Conservation (phyloP, 1,140 invertebrate species). For the Magallana angulata region DNA sequence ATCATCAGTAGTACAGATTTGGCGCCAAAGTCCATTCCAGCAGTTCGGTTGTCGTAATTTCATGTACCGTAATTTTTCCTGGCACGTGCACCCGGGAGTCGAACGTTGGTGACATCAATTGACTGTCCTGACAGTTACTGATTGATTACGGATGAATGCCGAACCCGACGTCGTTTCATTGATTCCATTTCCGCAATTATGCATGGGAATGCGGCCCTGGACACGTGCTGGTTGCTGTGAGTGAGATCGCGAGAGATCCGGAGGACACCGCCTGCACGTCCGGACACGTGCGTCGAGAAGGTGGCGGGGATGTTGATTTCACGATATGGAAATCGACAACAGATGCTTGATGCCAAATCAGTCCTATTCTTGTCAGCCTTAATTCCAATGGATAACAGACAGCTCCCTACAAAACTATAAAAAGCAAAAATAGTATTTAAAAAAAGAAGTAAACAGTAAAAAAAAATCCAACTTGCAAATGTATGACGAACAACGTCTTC, state of each 20-base stretch:
- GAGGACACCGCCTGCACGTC: not conserved
- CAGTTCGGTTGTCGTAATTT: not conserved
- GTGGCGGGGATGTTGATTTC: constrained; percentile 5
- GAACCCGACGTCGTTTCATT: not conserved
- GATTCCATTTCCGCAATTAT: constrained; percentile 28
- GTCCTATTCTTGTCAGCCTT: not conserved
- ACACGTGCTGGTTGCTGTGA: not conserved
- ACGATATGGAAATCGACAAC: constrained; percentile 29
- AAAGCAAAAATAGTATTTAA: no score
- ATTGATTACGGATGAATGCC: not conserved
- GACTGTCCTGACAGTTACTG: not conserved
- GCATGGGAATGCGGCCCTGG: not conserved
- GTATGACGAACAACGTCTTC: no score
- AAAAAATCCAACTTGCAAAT: no score
- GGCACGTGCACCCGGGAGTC: not conserved
- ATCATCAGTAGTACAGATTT: not conserved
- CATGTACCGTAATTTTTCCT: not conserved
- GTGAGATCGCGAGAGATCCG: not conserved
- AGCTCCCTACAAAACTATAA: not conserved
- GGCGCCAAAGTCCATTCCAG: not conserved
- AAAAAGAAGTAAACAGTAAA: no score
- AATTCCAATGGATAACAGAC: not conserved
- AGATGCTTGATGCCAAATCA: constrained; percentile 5
- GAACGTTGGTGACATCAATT: not conserved
- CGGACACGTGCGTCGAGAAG: not conserved